phyloP scores from a whole-genome alignment of 2,797 vertebrate genomes.

The Anniella stebbinsi region DNA sequence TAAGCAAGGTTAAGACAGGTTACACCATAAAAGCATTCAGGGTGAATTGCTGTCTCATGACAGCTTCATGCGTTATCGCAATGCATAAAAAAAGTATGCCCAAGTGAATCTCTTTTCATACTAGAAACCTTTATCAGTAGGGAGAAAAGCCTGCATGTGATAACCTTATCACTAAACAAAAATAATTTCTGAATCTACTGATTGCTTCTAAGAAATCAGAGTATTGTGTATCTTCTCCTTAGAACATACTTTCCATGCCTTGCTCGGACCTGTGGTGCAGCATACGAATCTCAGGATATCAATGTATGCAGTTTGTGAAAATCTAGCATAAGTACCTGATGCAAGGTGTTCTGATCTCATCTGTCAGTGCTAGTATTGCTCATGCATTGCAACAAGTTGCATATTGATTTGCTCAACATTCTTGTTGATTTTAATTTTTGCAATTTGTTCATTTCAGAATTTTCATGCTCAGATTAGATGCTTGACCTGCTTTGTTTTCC shows the following conservation, averaged over 20 bases:
- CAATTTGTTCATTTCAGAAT: neutral
- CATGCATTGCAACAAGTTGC: neutral
- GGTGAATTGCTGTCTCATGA: neutral
- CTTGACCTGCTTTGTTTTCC: neutral
- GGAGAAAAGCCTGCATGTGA: neutral
- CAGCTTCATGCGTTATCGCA: neutral
- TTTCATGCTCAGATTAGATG: neutral
- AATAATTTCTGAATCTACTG: neutral
- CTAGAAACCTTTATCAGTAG: neutral
- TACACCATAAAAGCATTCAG: neutral
- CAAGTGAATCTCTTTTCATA: neutral
- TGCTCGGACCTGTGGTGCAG: neutral
- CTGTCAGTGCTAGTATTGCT: neutral
- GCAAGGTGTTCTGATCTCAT: neutral
- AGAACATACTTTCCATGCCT: too few species aligned
- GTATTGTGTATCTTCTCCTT: neutral
- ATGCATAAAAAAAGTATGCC: neutral
- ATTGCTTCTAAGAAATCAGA: neutral
- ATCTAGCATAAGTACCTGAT: neutral
- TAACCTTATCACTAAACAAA: neutral
- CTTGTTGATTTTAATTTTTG: conserved; percentile 9
- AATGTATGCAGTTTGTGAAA: neutral
- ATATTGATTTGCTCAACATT: neutral
- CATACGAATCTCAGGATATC: neutral
- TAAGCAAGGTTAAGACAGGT: neutral